phyloP scores from a whole-genome alignment of 1,140 invertebrate genomes.

The Heterodera carotae region DNA sequence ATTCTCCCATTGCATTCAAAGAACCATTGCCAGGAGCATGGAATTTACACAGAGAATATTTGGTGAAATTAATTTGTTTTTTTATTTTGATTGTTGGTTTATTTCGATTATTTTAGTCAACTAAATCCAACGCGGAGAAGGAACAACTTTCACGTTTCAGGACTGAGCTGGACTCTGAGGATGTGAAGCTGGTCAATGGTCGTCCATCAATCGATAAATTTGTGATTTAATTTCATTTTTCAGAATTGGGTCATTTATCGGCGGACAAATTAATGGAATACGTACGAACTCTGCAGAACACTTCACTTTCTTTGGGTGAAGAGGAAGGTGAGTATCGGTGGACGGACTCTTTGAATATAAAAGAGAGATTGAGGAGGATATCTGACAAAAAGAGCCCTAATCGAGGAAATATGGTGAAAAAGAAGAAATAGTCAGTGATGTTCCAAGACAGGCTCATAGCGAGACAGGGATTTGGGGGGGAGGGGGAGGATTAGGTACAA shows the following conservation, averaged over 20 bases:
- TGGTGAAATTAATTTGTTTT: slow-evolving; percentile 12
- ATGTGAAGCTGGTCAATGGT: slow-evolving; percentile 51
- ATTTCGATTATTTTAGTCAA: slow-evolving; percentile 12
- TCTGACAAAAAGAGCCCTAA: no score
- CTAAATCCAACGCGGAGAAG: slow-evolving; percentile 24
- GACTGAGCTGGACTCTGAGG: slow-evolving; percentile 49
- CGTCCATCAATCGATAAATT: not conserved
- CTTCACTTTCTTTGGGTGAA: slow-evolving; percentile 28
- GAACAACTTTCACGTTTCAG: slow-evolving; percentile 34
- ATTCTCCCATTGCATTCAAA: slow-evolving; percentile 33
- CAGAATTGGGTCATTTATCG: slow-evolving; percentile 50
- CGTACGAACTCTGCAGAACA: slow-evolving; percentile 41
- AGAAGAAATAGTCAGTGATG: no score
- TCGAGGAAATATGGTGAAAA: no score
- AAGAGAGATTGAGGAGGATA: no score
- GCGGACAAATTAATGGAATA: slow-evolving; percentile 54
- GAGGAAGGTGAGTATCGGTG: slow-evolving; percentile 47
- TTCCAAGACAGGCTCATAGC: no score
- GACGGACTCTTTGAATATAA: no score
- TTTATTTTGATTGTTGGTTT: no score
- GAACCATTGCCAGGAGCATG: slow-evolving; percentile 31
- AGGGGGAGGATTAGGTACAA: no score
- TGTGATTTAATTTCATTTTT: slow-evolving; percentile 1
- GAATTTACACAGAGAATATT: slow-evolving; percentile 38
- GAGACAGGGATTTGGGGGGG: no score